phyloP scores from a whole-genome alignment of 2,888 invertebrate genomes.

The Brenthis hecate region DNA sequence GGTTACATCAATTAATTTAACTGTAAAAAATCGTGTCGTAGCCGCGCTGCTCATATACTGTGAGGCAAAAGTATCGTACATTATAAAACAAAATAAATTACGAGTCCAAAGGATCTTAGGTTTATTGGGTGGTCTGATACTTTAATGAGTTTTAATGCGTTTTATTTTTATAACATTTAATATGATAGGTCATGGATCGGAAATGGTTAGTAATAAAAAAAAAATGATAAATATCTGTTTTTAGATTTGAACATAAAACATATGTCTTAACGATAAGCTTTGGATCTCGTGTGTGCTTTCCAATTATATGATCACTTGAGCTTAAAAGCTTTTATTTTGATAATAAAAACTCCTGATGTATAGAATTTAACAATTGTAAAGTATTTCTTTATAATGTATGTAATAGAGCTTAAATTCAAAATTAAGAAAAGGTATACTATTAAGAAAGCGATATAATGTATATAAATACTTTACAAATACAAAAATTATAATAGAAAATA shows the following conservation, averaged over 20 bases:
- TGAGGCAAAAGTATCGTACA: constrained; percentile 32
- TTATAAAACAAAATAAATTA: constrained; percentile 40
- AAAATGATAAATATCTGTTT: constrained; percentile 21
- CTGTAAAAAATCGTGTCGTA: neutral
- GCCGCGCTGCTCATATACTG: constrained; percentile 5
- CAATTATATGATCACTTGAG: neutral
- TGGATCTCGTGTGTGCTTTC: neutral
- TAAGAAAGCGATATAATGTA: no score
- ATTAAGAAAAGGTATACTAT: no score
- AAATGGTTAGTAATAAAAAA: constrained; percentile 39
- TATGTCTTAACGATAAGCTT: constrained; percentile 12
- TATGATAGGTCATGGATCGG: constrained; percentile 44
- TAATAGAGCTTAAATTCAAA: no score
- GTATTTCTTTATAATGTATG: no score
- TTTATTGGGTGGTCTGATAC: constrained; percentile 52
- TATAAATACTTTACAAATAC: no score
- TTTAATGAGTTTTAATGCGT: constrained; percentile 47
- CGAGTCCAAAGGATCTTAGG: constrained; percentile 48
- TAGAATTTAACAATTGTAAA: no score
- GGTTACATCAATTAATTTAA: no score
- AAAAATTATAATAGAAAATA: no score
- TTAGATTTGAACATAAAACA: constrained; percentile 16
- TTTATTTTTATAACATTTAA: constrained; percentile 47
- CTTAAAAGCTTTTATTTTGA: neutral
- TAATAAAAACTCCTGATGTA: no score